Evolutionary conservation across 2,888 invertebrate species (phyloP).

Genomic region (Tinea pellionella): DNA sequence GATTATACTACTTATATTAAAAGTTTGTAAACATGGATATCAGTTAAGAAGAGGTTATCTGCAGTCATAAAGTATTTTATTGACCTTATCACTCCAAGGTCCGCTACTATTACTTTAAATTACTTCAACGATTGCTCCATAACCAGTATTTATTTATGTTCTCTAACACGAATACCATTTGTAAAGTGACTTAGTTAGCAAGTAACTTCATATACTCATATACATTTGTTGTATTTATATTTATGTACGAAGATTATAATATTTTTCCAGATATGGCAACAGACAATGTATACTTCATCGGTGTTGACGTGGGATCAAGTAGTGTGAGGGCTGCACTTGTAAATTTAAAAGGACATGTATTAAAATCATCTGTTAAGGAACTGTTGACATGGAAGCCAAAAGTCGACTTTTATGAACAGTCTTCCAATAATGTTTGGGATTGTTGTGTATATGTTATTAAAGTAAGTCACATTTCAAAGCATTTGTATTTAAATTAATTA

Average conservation of each 20-base stretch:
- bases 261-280: conserved; percentile 22
- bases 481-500: too few species aligned
- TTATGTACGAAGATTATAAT: not conserved
- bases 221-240: too few species aligned
- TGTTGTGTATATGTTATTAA: conserved; percentile 79
- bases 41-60: conserved; percentile 2
- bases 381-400: conserved; percentile 84
- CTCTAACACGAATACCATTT: not conserved
- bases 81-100: conserved; percentile 9
- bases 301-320: conserved; percentile 94
- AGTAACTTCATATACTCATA: too few species aligned
- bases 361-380: conserved; percentile 71
- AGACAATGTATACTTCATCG: conserved; percentile 73
- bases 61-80: not conserved
- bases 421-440: conserved; percentile 89
- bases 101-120: not conserved
- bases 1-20: not conserved
- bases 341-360: conserved; percentile 73
- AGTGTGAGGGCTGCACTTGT: conserved; percentile 91
- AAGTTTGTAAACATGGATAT: not conserved
- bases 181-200: too few species aligned
- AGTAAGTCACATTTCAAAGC: conserved; percentile 69
- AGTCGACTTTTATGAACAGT: conserved; percentile 88
- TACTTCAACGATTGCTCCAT: conserved; percentile 2
- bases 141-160: not conserved